Conservation (phyloP, 2,797 vertebrate genomes). For the Molossus molossus region DNA sequence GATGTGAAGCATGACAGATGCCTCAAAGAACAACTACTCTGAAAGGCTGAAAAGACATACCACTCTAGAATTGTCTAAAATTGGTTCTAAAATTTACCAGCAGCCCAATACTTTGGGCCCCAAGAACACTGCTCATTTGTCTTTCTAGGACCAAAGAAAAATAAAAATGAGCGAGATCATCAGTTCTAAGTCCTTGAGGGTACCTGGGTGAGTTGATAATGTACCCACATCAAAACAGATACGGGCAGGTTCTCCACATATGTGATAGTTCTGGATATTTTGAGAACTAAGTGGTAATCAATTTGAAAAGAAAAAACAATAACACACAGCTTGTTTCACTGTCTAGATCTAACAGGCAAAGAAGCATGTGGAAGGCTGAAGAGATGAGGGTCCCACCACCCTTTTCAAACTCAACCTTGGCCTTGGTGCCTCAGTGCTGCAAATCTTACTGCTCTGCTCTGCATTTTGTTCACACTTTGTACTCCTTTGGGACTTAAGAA, state of each 20-base stretch:
- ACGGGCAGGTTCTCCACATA: not conserved
- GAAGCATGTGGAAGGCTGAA: not conserved
- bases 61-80: not conserved
- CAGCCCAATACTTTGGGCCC: not conserved
- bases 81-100: not conserved
- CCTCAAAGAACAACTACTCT: not conserved
- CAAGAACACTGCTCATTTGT: slow-evolving; percentile 20
- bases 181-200: not conserved
- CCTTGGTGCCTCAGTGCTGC: not conserved
- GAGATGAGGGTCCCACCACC: not conserved
- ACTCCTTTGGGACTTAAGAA: slow-evolving; percentile 17
- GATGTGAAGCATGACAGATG: not conserved
- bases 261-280: not conserved
- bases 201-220: not conserved
- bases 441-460: slow-evolving; percentile 16
- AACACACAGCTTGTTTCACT: not conserved
- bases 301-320: not conserved
- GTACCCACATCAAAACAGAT: not conserved
- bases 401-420: not conserved
- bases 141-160: slow-evolving; percentile 36
- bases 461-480: slow-evolving; percentile 52
- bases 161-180: not conserved
- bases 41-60: not conserved
- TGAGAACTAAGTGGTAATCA: not conserved
- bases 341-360: not conserved